These are phyloP conservation scores for Gephyroberyx darwinii DNA, from an alignment of 2,797 vertebrate genomes.

Conservation along the genomic window DNA sequence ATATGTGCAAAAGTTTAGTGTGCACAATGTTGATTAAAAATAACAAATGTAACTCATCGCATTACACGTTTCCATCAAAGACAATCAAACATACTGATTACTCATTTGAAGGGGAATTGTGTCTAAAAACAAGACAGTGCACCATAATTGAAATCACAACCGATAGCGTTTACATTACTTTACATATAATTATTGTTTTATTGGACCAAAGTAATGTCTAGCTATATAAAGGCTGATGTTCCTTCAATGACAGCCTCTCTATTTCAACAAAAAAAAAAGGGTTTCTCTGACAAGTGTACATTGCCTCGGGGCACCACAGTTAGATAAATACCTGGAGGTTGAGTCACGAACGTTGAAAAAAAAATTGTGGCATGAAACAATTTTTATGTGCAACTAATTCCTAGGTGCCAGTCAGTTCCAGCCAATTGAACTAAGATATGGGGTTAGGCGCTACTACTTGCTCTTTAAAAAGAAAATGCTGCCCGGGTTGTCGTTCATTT, in stretches of 20 bases:
- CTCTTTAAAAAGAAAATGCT: conserved; percentile 6
- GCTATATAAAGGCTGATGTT: neutral
- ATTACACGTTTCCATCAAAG: too few species aligned
- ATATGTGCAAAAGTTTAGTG: neutral
- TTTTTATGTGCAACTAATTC: conserved; percentile 45
- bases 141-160: conserved; percentile 20
- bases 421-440: conserved; percentile 34
- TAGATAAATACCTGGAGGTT: conserved; percentile 28
- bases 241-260: conserved; percentile 11
- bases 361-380: neutral
- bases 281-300: neutral
- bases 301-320: conserved; percentile 1
- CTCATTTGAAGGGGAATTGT: conserved; percentile 1
- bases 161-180: neutral
- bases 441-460: neutral
- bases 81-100: conserved; percentile 36
- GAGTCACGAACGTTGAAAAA: conserved; percentile 17
- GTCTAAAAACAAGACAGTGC: too few species aligned
- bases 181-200: neutral
- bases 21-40: neutral
- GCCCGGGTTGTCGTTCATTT: conserved; percentile 8
- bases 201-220: conserved; percentile 6
- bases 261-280: conserved; percentile 22
- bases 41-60: conserved; percentile 8
- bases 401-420: conserved; percentile 22